Evolutionary conservation across 2,888 invertebrate species (phyloP), one percentile per base, ranked within the genome.

Genomic region (Tachystola acroxantha): DNA sequence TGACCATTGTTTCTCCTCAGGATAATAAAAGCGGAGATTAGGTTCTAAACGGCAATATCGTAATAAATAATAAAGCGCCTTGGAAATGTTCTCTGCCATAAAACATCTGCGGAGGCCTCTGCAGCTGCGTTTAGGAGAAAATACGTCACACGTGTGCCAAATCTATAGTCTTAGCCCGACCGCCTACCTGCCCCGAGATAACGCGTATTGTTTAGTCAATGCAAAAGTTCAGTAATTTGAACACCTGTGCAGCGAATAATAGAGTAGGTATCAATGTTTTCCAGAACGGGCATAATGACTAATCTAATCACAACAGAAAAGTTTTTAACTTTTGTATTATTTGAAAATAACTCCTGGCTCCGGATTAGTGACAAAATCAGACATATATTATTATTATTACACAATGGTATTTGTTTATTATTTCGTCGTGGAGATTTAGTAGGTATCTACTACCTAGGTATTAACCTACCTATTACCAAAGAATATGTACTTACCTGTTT

Each of bases 1-100:
- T 80, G 81, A 70, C 82, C 82, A 86, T 86, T 86, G 86, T 86
- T 82, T 78, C 75, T 72, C 24, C 16, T 57, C 56, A 61, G 50
- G 46, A 78, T 72, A 82, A 79, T 84, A 82, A 81, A 82, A 81
- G 68, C 64, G 73, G 60, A 78, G 82, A 85, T 86, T 85, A 85
- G 79, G 73, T 76, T 76, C 75, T 79, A 81, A 85, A 81, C 75
- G 72, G 81, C 76, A 80, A 81, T 82, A 79, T 80, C 68, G 78
- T 80, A 79, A 82, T 84, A 82, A 84, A 84, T 80, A 80, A 76
- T 77, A 80, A 81, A 77, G 59, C 73, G 76, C 72, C 81, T 84
- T 80, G 75, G 78, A 82, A 86, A 82, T 77, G 67, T 77, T 81
- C 80, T 70, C 71, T 64, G 68, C 68, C 84, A 78, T 86, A 86